Evolutionary conservation across 2,797 vertebrate species (phyloP).

Genomic region (Pogoniulus pusillus): DNA sequence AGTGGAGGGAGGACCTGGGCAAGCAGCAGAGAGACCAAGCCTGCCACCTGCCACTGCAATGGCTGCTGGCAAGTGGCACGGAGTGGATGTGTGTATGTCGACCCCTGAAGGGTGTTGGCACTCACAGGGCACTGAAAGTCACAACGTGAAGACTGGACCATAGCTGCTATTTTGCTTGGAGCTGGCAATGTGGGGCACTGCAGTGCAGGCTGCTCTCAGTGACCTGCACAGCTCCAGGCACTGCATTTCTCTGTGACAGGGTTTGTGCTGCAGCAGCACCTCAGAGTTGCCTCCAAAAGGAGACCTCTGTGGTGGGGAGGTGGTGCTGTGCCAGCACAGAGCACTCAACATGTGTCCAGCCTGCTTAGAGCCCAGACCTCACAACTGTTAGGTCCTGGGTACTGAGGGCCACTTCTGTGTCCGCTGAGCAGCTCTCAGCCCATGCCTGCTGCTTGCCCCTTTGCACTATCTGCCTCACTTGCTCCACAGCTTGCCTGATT

Average conservation of each 20-base stretch:
- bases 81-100: background rate
- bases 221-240: background rate
- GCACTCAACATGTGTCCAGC: background rate
- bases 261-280: background rate
- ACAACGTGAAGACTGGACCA: rapidly evolving
- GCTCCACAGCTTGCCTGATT: background rate
- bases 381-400: background rate
- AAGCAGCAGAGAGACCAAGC: background rate
- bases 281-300: background rate
- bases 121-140: background rate
- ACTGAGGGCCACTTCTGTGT: background rate
- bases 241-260: background rate
- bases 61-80: background rate
- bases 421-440: background rate
- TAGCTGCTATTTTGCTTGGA: background rate
- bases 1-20: background rate
- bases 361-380: background rate
- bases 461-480: background rate
- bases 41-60: background rate
- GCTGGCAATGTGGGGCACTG: background rate
- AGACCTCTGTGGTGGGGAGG: background rate
- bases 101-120: background rate
- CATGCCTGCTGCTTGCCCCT: background rate
- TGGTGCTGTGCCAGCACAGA: background rate
- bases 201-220: background rate